A percentile compares a stretch with the other conserved stretches of the same genome.
Conservation (phyloP, 2,888 invertebrate genomes). For the Poecilus cupreus region DNA sequence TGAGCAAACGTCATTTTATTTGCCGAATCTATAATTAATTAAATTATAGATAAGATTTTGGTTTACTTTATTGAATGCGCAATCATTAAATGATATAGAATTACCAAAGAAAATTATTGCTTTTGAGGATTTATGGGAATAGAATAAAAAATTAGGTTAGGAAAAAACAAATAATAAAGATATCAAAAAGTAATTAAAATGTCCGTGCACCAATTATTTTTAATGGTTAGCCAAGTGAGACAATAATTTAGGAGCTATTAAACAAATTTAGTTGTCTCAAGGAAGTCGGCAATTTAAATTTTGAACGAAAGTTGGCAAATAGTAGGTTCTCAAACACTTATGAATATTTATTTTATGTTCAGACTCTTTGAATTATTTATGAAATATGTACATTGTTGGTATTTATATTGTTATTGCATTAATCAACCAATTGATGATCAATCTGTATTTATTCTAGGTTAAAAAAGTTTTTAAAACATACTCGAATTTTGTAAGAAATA, state of each 20-base stretch:
- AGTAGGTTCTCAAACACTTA: neutral
- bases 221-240: neutral
- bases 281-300: slow-evolving; percentile 21
- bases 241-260: neutral
- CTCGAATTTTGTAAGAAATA: no score
- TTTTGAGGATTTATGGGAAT: neutral
- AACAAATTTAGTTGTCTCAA: neutral
- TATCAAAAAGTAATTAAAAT: slow-evolving; percentile 20
- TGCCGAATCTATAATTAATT: neutral
- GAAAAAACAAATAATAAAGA: slow-evolving; percentile 37
- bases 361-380: neutral
- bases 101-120: slow-evolving; percentile 2
- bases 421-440: no score
- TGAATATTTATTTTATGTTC: neutral
- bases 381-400: neutral
- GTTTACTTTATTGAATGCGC: neutral
- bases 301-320: neutral
- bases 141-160: neutral
- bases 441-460: no score
- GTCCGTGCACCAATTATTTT: slow-evolving; percentile 1
- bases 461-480: no score
- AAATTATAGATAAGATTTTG: neutral
- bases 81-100: slow-evolving; percentile 6
- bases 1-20: neutral
- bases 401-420: no score